Base-by-base conservation (phyloP, 2,113 vertebrate genomes). In the Cynocephalus volans region DNA sequence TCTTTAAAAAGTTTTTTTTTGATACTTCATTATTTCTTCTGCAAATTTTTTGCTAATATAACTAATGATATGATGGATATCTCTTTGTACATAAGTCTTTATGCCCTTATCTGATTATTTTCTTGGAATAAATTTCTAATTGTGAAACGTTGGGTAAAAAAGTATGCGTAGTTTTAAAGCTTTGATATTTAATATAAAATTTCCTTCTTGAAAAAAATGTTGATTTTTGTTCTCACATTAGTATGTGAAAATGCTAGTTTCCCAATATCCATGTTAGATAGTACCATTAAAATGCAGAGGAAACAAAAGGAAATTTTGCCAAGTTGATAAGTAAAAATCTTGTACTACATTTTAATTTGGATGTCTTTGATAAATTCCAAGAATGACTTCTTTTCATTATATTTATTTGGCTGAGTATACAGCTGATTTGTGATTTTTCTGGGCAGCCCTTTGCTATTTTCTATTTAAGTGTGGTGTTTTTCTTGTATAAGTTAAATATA, bases 241-340 rank as follows among this genome's bases (percentile, higher is more conserved):
- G 28, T 72, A 14, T 82, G 6, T 79, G 33, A 77, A 82, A 84
- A 77, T 33, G 41, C 28, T 79, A 21, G 18, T 58, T 86, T 95
- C 18, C 7, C 52, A 52, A 12, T 86, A 75, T 54, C 54, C 15
- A 65, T 81, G 17, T 28, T 86, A 80, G 84, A n/a, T 75, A 67
- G 28, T 81, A 75, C 50, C 64, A 94, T 86, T 96, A 96, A 85
- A 90, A 50, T 67, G 33, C 75, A 56, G 76, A 75, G 82, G 67
- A 92, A 88, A 65, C 13, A 70, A 45, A 91, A 72, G 10, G 14
- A 91, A 56, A 67, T 26, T 82, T 92, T 83, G 26, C 69, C 36
- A 28, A 70, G 6, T 85, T 65, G 54, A 24, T 80, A 82, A 72
- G 70, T 73, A 24, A 90, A 93, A 90, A 65, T 85, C 36, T 56